phyloP scores from a whole-genome alignment of 2,113 vertebrate species.

The Tragelaphus scriptus region DNA sequence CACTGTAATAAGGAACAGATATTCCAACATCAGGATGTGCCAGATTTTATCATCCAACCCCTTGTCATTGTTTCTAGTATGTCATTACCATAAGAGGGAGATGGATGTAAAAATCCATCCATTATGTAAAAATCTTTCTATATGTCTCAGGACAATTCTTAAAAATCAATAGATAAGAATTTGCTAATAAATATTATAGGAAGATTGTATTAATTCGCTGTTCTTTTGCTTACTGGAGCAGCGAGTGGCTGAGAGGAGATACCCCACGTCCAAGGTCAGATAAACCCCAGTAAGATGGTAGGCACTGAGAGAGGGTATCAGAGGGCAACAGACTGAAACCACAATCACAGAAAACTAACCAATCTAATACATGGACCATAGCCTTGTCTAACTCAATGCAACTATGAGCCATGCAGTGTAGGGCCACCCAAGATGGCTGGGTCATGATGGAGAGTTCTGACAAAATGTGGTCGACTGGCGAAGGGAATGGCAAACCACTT shows the following conservation, averaged over 20 bases:
- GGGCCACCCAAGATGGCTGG: not conserved
- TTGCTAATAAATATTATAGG: not conserved
- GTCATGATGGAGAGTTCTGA: not conserved
- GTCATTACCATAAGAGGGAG: not conserved
- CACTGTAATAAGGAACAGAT: not conserved
- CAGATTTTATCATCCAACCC: not conserved
- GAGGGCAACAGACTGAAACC: not conserved
- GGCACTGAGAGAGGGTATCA: not conserved
- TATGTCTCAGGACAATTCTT: not conserved
- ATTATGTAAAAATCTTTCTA: not conserved
- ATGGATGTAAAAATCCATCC: not conserved
- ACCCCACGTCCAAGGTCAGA: not conserved
- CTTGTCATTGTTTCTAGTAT: not conserved
- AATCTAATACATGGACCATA: not conserved
- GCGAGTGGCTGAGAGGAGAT: accelerated
- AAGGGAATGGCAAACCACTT: not conserved
- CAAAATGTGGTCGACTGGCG: not conserved
- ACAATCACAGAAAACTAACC: not conserved
- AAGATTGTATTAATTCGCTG: not conserved
- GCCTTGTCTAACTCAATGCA: not conserved
- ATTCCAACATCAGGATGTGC: not conserved
- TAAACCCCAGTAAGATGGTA: not conserved
- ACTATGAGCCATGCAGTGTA: not conserved
- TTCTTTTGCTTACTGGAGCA: not conserved
- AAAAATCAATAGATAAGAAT: not conserved